Conservation (phyloP, 64 coral and sea anemone species). For the Pocillopora damicornis region DNA sequence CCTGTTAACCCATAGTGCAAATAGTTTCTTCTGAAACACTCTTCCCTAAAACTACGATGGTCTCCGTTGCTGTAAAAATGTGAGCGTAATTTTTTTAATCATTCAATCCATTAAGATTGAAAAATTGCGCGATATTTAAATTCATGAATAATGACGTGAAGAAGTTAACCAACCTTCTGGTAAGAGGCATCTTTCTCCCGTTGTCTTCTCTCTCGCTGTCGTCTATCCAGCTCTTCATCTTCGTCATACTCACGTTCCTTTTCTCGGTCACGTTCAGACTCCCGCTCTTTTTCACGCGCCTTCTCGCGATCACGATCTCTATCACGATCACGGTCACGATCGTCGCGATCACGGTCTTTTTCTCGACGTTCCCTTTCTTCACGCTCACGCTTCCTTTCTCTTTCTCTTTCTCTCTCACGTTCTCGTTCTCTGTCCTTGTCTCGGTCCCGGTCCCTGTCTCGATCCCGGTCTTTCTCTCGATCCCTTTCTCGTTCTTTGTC, state of each 20-base stretch:
- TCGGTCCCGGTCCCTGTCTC: slow-evolving; percentile 33
- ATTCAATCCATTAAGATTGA: too few relatives aligned
- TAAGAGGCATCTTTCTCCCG: slow-evolving; percentile 84
- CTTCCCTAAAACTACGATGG: too few relatives aligned
- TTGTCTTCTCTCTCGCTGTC: slow-evolving; percentile 82
- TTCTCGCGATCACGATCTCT: slow-evolving; percentile 70
- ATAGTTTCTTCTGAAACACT: too few relatives aligned
- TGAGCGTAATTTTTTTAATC: too few relatives aligned
- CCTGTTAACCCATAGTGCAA: too few relatives aligned
- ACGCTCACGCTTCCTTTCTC: slow-evolving; percentile 57
- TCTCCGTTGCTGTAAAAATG: too few relatives aligned
- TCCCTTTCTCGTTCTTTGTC: slow-evolving; percentile 64
- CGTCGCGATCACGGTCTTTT: slow-evolving; percentile 72
- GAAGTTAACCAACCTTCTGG: slow-evolving; percentile 55
- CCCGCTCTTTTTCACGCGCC: slow-evolving; percentile 73
- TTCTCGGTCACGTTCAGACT: slow-evolving; percentile 68
- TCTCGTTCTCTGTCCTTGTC: slow-evolving; percentile 74
- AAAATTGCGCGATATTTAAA: too few relatives aligned
- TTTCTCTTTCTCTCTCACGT: slow-evolving; percentile 59
- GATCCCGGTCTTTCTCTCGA: slow-evolving; percentile 38
- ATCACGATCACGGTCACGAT: slow-evolving; percentile 59
- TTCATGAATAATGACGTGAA: background rate
- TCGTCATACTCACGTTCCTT: slow-evolving; percentile 88
- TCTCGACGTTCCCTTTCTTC: slow-evolving; percentile 65
- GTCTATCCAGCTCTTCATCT: slow-evolving; percentile 74